These are phyloP conservation scores for Gnathonemus longibarbis DNA, from an alignment of 2,113 vertebrate species.

Conservation along the genomic window DNA sequence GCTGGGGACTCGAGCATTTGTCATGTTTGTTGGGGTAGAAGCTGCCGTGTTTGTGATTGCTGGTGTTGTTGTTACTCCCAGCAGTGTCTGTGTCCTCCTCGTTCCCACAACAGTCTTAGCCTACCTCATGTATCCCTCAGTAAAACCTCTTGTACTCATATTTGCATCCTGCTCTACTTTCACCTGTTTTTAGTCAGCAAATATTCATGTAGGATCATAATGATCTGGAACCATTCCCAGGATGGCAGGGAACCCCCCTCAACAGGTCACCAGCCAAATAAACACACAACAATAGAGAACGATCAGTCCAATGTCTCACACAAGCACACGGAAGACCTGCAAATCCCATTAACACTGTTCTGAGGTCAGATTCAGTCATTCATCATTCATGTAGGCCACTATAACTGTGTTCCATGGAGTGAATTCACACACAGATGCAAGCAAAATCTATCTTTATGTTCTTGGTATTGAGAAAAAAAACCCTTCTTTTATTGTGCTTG, in stretches of 20 bases:
- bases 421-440: background rate
- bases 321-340: background rate
- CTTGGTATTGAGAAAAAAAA: background rate
- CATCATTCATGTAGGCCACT: background rate
- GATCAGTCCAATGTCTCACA: background rate
- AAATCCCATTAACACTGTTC: background rate
- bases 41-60: background rate
- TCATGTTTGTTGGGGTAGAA: background rate
- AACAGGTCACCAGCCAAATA: background rate
- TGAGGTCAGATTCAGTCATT: background rate
- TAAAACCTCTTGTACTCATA: background rate
- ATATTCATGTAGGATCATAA: background rate
- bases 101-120: background rate
- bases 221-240: background rate
- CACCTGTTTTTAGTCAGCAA: background rate
- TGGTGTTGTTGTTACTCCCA: background rate
- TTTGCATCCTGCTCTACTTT: background rate
- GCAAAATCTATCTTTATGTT: background rate
- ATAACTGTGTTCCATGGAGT: background rate
- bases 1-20: background rate
- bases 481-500: background rate
- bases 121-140: background rate
- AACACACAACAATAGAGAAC: background rate
- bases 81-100: background rate
- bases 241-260: background rate